Evolutionary conservation across 2,113 vertebrate species (phyloP).

Genomic region (Aptenodytes patagonicus): DNA sequence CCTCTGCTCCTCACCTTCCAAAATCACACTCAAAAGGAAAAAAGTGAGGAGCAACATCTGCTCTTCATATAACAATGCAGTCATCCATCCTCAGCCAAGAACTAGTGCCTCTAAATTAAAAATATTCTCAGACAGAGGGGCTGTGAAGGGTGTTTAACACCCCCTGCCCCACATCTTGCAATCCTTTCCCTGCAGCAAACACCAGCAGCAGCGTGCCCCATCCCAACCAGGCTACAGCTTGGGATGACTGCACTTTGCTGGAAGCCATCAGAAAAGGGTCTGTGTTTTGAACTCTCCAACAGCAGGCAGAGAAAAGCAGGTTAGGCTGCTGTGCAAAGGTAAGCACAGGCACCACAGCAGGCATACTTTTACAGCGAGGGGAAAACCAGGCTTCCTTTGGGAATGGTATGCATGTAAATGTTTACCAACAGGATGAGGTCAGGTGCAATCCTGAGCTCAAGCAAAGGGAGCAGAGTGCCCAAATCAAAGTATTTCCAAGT

Average conservation of each 20-base stretch:
- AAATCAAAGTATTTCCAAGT: not conserved
- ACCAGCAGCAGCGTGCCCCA: rapidly evolving
- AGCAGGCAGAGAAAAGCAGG: rapidly evolving
- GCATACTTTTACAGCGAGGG: not conserved
- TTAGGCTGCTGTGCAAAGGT: not conserved
- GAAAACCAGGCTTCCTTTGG: not conserved
- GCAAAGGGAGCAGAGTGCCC: not conserved
- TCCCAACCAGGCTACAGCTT: not conserved
- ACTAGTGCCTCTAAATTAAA: not conserved
- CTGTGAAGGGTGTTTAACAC: not conserved
- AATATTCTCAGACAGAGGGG: not conserved
- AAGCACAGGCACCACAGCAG: not conserved
- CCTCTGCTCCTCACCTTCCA: not conserved
- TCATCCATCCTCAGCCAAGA: not conserved
- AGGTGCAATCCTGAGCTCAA: not conserved
- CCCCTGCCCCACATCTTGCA: too few species aligned
- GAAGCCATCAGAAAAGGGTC: not conserved
- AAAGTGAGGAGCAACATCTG: rapidly evolving
- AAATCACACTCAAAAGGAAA: not conserved
- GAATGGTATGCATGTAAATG: not conserved
- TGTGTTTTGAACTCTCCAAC: not conserved
- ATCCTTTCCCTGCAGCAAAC: not conserved
- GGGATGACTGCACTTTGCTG: too few species aligned
- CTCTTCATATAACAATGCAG: not conserved
- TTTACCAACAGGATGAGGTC: not conserved